Percentiles rank a stretch among this genome's conserved stretches.
Conservation (phyloP, 2,797 vertebrate genomes). For the Cuniculus paca region DNA sequence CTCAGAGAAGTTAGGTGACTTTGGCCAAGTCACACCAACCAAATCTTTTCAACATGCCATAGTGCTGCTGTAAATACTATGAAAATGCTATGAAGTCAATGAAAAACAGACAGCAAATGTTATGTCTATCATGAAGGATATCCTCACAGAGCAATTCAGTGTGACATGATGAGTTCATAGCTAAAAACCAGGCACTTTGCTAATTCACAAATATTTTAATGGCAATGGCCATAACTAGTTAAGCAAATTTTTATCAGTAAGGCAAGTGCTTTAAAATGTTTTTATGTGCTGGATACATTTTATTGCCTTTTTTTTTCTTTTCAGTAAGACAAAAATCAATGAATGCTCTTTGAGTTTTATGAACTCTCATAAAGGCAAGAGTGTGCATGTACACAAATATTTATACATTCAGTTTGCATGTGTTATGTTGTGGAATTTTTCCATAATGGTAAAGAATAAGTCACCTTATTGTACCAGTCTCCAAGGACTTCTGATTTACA, state of each 20-base stretch:
- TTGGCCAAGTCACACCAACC: background rate
- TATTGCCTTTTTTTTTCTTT: constrained; percentile 45
- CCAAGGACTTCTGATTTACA: background rate
- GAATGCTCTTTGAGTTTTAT: constrained; percentile 68
- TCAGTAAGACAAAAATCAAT: constrained; percentile 74
- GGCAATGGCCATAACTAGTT: background rate
- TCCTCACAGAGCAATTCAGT: background rate
- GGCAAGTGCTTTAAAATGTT: background rate
- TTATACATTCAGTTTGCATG: background rate
- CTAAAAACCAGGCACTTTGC: accelerated
- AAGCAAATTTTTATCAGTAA: background rate
- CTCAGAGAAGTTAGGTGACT: background rate
- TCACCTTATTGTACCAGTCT: background rate
- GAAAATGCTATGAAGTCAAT: background rate
- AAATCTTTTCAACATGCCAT: background rate
- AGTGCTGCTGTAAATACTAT: too few relatives aligned
- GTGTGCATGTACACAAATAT: background rate
- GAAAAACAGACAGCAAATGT: background rate
- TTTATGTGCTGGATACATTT: constrained; percentile 38
- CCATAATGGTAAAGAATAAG: background rate
- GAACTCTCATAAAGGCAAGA: constrained; percentile 46
- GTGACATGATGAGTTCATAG: accelerated
- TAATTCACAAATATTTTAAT: background rate
- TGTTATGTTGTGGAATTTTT: background rate
- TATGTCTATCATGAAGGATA: accelerated